phyloP scores from a whole-genome alignment of 30 jellyfish, hydroid and myxozoan species.

The Aurelia coerulea region DNA sequence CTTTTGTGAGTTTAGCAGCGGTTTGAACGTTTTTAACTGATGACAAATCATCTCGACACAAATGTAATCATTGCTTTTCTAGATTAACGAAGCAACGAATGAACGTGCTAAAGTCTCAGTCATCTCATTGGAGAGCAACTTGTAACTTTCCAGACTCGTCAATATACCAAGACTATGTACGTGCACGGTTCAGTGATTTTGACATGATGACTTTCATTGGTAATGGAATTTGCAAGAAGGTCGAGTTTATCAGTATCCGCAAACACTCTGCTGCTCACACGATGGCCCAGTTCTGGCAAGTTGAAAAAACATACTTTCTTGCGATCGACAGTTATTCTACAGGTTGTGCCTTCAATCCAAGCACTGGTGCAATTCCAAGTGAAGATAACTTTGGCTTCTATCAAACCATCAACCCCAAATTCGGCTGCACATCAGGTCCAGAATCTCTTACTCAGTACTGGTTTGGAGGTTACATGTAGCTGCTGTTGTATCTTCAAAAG shows the following conservation, averaged over 20 bases:
- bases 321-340: neutral
- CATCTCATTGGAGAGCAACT: slow-evolving; percentile 38
- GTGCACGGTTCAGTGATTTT: neutral
- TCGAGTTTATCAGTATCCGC: neutral
- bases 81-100: slow-evolving; percentile 6
- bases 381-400: slow-evolving; percentile 30
- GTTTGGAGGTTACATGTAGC: slow-evolving; percentile 11
- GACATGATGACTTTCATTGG: slow-evolving; percentile 8
- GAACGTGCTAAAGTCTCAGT: neutral
- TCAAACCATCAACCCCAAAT: slow-evolving; percentile 1
- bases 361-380: slow-evolving; percentile 1
- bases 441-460: slow-evolving; percentile 13
- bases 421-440: slow-evolving; percentile 11
- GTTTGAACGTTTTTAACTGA: too few species aligned
- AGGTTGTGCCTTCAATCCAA: neutral
- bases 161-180: slow-evolving; percentile 4
- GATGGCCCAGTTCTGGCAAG: slow-evolving; percentile 4
- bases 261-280: neutral
- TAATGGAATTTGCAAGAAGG: neutral
- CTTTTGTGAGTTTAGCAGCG: too few species aligned
- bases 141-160: slow-evolving; percentile 7
- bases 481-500: too few species aligned
- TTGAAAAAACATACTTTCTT: neutral
- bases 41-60: too few species aligned
- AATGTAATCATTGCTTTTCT: too few species aligned